Evolutionary conservation across 2,888 invertebrate genomes (phyloP).

Genomic region (Drosophila limbata): DNA sequence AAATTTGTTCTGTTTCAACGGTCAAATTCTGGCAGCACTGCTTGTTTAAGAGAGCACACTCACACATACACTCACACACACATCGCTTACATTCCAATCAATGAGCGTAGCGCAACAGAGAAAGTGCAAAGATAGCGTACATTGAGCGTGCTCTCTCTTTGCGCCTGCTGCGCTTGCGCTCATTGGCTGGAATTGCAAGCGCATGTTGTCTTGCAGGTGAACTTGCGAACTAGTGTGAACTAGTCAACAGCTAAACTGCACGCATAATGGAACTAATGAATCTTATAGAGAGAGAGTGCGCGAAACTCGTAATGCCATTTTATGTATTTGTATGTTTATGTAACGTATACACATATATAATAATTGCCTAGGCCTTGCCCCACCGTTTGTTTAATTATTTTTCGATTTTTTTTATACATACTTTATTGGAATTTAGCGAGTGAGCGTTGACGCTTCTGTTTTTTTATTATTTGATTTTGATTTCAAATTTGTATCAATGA

Average conservation of each 20-base stretch:
- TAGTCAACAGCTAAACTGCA: constrained; percentile 3
- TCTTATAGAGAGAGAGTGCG: constrained; percentile 50
- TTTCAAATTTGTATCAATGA: constrained; percentile 48
- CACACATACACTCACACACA: constrained; percentile 27
- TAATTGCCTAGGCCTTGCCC: constrained; percentile 83
- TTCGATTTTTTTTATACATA: constrained; percentile 28
- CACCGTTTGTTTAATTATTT: constrained; percentile 68
- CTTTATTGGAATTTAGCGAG: constrained; percentile 51
- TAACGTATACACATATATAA: constrained; percentile 15
- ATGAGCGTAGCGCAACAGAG: constrained; percentile 1
- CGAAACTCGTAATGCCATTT: constrained; percentile 56
- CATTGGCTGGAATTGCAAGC: not conserved
- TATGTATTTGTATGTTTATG: constrained; percentile 32
- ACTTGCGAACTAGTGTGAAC: not conserved
- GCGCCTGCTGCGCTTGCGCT: not conserved
- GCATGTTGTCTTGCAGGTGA: constrained; percentile 2
- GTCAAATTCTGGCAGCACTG: not conserved
- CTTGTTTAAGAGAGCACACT: constrained; percentile 38
- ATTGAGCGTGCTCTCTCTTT: constrained; percentile 9
- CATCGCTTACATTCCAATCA: constrained; percentile 15
- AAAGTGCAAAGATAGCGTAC: constrained; percentile 21
- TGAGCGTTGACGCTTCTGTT: constrained; percentile 58
- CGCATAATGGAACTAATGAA: constrained; percentile 44
- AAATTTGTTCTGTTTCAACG: not conserved
- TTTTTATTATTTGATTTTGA: constrained; percentile 17